Base-by-base conservation (phyloP, 2,888 invertebrate genomes). In the Lasioglossum morio region DNA sequence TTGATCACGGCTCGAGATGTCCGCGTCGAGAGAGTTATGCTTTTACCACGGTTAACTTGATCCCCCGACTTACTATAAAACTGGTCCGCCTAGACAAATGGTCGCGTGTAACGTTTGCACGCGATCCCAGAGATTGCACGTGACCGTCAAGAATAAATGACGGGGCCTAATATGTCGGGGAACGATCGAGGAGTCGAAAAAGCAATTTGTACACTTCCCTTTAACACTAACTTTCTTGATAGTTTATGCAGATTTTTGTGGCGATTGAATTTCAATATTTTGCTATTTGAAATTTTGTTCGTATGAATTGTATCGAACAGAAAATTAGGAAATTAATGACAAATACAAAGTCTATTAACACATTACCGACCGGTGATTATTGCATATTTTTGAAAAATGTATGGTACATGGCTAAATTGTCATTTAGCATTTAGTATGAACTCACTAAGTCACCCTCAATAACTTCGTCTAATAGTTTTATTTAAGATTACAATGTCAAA, bases 1-100 rank as follows among this genome's bases (percentile, higher is more conserved):
- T 30, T 66, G 34, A 34, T 19, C 66, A 30, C 30, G 66, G 19
- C 60, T 14, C 27, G 60, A 27, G 60, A 60, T 27, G 60, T 60
- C 60, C 23, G 69, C 69, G 66, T 66, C 66, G 23, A 34, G 69
- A 37, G 69, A 69, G 30, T 69, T 69, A 69, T 37, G 69, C 69
- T 34, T 23, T 69, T 69, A 37, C 53, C 34, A 37, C 37, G 37
- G 69, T 69, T 69, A 37, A 69, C 37, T 69, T 69, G 69, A 69
- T 69, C 37, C 70, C 10, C n/a, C 40, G 40, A 40, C 70, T 70
- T 70, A 53, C 70, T 43, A n/a, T 40, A 43, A 70, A 40, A 43
- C 40, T 43, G 14, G 70, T 43, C 40, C 40, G 70, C 5, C n/a
- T 70, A n/a, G 70, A 70, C 70, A 43, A 70, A 70, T 43, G 70